A percentile compares a stretch with the other conserved stretches of the same genome.
phyloP scores from a whole-genome alignment of 2,888 invertebrate genomes.

The Oasisia sp. region DNA sequence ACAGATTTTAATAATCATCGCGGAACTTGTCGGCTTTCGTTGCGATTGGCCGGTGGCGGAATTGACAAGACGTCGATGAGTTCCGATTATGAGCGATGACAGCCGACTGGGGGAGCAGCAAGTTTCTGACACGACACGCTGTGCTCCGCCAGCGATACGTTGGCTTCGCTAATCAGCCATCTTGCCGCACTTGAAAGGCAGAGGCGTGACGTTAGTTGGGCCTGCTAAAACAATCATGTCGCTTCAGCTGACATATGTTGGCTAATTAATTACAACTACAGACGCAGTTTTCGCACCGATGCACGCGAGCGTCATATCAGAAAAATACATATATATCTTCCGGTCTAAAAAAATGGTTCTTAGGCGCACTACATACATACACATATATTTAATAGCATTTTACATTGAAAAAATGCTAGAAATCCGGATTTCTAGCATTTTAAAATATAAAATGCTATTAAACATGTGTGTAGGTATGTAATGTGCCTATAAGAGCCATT shows the following conservation, averaged over 20 bases:
- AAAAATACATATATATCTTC: no score
- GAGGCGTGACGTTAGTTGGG: not conserved
- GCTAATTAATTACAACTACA: constrained; percentile 2
- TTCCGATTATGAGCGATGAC: not conserved
- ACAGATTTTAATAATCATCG: not conserved
- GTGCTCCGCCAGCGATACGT: not conserved
- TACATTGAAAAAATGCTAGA: no score
- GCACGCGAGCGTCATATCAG: not conserved
- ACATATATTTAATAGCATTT: no score
- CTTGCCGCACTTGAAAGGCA: not conserved
- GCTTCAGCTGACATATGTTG: not conserved
- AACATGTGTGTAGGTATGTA: no score
- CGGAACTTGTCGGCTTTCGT: constrained; percentile 2
- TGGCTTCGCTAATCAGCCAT: not conserved
- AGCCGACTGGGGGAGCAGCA: constrained; percentile 7
- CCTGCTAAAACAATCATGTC: not conserved
- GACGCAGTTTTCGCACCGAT: not conserved
- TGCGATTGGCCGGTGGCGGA: not conserved
- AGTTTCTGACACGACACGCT: not conserved
- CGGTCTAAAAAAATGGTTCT: no score
- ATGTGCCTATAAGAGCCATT: no score
- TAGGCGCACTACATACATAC: no score
- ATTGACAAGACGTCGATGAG: not conserved
- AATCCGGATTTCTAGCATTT: no score
- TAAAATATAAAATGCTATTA: no score